A percentile compares a stretch with the other conserved stretches of the same genome.
phyloP scores from a whole-genome alignment of 2,888 invertebrate species.

The Amphiduros pacificus region DNA sequence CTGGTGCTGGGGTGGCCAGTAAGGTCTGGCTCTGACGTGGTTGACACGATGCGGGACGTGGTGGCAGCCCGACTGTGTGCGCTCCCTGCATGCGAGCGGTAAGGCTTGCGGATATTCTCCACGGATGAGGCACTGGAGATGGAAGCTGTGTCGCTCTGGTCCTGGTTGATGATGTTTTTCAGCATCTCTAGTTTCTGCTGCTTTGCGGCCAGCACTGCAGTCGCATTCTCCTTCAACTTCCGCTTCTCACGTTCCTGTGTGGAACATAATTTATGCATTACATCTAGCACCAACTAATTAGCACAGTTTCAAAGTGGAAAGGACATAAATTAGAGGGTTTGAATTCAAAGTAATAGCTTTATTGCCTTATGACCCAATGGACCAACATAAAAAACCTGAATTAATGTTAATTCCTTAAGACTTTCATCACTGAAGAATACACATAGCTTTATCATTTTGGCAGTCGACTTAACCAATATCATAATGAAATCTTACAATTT shows the following conservation, averaged over 20 bases:
- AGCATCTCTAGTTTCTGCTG: constrained; percentile 52
- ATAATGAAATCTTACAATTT: constrained; percentile 38
- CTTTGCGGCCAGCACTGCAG: constrained; percentile 42
- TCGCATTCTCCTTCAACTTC: constrained; percentile 44
- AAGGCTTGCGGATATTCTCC: background rate
- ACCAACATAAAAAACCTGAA: no score
- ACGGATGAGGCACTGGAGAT: constrained; percentile 29
- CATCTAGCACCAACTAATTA: no score
- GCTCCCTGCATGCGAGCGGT: constrained; percentile 12
- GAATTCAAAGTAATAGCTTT: no score
- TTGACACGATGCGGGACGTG: constrained; percentile 25
- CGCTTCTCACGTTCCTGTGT: constrained; percentile 44
- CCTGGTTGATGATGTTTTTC: constrained; percentile 47
- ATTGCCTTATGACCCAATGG: no score
- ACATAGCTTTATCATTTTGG: no score
- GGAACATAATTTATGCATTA: background rate
- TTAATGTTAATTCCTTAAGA: no score
- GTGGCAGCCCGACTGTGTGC: constrained; percentile 5
- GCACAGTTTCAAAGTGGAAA: no score
- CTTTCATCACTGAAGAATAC: no score
- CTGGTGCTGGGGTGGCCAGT: background rate
- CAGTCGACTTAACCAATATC: no score
- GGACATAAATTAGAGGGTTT: no score
- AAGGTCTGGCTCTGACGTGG: constrained; percentile 49
- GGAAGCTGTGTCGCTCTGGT: constrained; percentile 17